Base-by-base conservation (phyloP, 2,113 vertebrate genomes). In the Eurystomus gularis region DNA sequence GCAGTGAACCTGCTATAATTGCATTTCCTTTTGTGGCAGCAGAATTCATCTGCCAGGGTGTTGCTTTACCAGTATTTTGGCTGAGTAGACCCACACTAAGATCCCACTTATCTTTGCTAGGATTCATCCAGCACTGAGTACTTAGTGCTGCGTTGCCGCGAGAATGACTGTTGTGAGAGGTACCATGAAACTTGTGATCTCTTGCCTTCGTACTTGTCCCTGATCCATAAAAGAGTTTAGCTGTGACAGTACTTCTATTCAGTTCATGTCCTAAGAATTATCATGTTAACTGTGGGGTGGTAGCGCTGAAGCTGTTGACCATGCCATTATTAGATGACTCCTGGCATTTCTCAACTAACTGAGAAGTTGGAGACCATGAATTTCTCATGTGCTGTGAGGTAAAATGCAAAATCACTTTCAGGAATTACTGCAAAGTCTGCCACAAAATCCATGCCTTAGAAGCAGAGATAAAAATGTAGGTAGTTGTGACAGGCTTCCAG, bases 241-340 rank as follows among this genome's bases (percentile, higher is more conserved):
- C 42, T 10, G 8, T 51, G 21, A 13, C 25, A 68, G 12, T 16
- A 3, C 29, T 71, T 73, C 23, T 16, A 3, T 26, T 68, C 57
- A 11, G 20, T 48, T 62, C 10, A 6, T 42, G 28, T 72, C 20
- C 39, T 11, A 23, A n/a, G 51, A 26, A 55, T 17, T 13, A 31
- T 13, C 0, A 0, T 39, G 25, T 35, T 49, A 40, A 17, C 13
- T 78, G 51, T 4, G 4, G 40, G 37, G 48, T n/a, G n/a, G 42
- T 17, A 29, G 64, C 9, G 33, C 72, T 51, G 72, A 23, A 73
- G n/a, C 23, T 80, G 82, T 80, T 61, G 62, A 62, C 37, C 0
- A 0, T 15, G 13, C 25, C 0, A 0, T 31, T 70, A 15, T 48
- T 44, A 15, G 28, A 11, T 51, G 73, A 82, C 13, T 51, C 29